phyloP scores from a whole-genome alignment of 2,888 invertebrate species.

The Deladenus siricidicola region DNA sequence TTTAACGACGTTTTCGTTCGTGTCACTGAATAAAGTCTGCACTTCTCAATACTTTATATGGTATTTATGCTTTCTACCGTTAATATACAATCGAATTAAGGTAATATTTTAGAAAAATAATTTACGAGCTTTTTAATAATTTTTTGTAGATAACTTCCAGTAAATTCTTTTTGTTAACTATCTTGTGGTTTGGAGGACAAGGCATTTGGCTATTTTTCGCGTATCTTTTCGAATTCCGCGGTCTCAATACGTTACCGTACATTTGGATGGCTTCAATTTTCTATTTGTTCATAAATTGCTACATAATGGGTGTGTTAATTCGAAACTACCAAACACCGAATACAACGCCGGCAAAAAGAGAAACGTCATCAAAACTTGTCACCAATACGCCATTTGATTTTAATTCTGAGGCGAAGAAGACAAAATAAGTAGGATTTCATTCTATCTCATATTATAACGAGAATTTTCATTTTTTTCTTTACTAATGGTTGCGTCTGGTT shows the following conservation, averaged over 20 bases:
- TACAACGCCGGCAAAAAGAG: too few species aligned
- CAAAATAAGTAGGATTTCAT: too few species aligned
- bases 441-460: too few species aligned
- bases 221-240: slow-evolving; percentile 81
- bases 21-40: slow-evolving; percentile 85
- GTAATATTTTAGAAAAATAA: slow-evolving; percentile 20
- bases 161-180: slow-evolving; percentile 54
- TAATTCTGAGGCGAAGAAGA: too few species aligned
- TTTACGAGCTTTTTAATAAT: not conserved
- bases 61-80: slow-evolving; percentile 80
- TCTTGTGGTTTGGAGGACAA: slow-evolving; percentile 64
- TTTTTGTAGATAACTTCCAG: slow-evolving; percentile 29
- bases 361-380: too few species aligned
- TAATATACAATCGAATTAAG: slow-evolving; percentile 58
- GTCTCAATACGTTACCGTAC: slow-evolving; percentile 70
- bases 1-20: slow-evolving; percentile 74
- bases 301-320: slow-evolving; percentile 25
- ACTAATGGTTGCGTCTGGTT: too few species aligned
- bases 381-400: too few species aligned
- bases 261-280: slow-evolving; percentile 76
- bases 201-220: slow-evolving; percentile 80
- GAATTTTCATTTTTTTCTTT: too few species aligned
- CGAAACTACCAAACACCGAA: slow-evolving; percentile 16
- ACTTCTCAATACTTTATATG: slow-evolving; percentile 93
- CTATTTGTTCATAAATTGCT: slow-evolving; percentile 74